phyloP scores from a whole-genome alignment of 2,888 invertebrate species.

The Euzophera pinguis region DNA sequence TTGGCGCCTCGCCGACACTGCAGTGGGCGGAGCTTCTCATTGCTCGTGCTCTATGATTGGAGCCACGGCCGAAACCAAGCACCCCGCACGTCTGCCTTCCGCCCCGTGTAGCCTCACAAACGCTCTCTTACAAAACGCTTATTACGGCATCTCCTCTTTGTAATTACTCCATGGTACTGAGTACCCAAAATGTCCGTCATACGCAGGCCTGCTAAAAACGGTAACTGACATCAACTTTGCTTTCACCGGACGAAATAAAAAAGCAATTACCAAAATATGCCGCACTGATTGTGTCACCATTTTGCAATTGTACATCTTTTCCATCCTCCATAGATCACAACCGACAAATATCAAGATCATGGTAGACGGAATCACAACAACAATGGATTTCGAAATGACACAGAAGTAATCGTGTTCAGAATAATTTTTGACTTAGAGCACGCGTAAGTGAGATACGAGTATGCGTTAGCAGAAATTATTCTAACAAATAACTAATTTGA shows the following conservation, averaged over 20 bases:
- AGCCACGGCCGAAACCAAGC: too few relatives aligned
- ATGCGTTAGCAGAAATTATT: neutral
- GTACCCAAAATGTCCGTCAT: too few relatives aligned
- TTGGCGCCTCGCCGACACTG: too few relatives aligned
- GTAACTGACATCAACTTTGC: neutral
- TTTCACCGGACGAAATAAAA: conserved; percentile 3
- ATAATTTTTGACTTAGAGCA: neutral
- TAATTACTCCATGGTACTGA: too few relatives aligned
- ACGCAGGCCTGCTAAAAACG: neutral
- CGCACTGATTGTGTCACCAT: conserved; percentile 7
- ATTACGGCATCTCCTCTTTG: too few relatives aligned
- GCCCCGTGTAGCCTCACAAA: too few relatives aligned
- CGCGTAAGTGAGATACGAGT: neutral
- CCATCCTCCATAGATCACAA: conserved; percentile 19
- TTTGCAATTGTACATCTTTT: conserved; percentile 21
- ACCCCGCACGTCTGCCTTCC: too few relatives aligned
- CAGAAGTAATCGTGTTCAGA: conserved; percentile 22
- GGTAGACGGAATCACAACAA: conserved; percentile 23
- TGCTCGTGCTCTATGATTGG: too few relatives aligned
- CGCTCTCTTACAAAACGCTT: too few relatives aligned
- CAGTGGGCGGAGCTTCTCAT: too few relatives aligned
- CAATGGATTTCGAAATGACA: conserved; percentile 29
- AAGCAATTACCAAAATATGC: neutral
- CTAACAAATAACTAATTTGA: too few relatives aligned
- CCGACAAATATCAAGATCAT: conserved; percentile 31